These are phyloP conservation scores for Dendrolimus houi DNA, from an alignment of 2,888 invertebrate species.

Conservation along the genomic window DNA sequence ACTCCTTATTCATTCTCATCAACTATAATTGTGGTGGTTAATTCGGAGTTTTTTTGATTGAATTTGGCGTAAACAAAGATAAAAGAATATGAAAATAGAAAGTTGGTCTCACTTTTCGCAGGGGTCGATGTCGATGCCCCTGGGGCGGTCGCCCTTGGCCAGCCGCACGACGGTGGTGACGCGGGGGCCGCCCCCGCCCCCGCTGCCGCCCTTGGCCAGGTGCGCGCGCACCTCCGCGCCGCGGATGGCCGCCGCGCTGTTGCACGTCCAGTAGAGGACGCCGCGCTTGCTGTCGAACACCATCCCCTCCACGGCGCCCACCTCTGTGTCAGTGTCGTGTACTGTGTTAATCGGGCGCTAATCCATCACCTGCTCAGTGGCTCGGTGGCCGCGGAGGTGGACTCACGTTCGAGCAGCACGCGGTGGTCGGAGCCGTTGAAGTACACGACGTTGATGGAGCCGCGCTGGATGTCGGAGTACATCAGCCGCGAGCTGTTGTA, in stretches of 20 bases:
- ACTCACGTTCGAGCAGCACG: constrained; percentile 81
- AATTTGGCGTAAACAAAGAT: too few species aligned
- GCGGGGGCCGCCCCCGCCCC: constrained; percentile 12
- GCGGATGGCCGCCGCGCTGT: constrained; percentile 78
- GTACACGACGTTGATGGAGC: constrained; percentile 87
- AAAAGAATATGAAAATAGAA: background rate
- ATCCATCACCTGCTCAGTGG: background rate
- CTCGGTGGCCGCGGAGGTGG: background rate
- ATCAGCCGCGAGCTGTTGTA: constrained; percentile 82
- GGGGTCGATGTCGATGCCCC: constrained; percentile 90
- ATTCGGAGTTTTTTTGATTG: too few species aligned
- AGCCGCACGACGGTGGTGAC: constrained; percentile 80
- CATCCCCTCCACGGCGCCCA: constrained; percentile 92
- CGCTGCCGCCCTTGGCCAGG: constrained; percentile 5
- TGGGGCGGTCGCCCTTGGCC: constrained; percentile 83
- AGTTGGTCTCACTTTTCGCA: constrained; percentile 70
- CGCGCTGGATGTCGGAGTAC: constrained; percentile 93
- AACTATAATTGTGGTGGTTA: too few species aligned
- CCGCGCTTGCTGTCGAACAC: constrained; percentile 83
- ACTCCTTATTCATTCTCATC: too few species aligned
- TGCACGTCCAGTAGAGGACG: constrained; percentile 91
- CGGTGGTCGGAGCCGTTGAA: constrained; percentile 87
- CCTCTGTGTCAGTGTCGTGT: constrained; percentile 59
- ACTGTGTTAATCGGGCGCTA: background rate
- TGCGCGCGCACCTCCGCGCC: constrained; percentile 17